Percentiles rank a stretch among this genome's conserved stretches.
Evolutionary conservation across 1,140 invertebrate species (phyloP).

Genomic region (Nephila pilipes): DNA sequence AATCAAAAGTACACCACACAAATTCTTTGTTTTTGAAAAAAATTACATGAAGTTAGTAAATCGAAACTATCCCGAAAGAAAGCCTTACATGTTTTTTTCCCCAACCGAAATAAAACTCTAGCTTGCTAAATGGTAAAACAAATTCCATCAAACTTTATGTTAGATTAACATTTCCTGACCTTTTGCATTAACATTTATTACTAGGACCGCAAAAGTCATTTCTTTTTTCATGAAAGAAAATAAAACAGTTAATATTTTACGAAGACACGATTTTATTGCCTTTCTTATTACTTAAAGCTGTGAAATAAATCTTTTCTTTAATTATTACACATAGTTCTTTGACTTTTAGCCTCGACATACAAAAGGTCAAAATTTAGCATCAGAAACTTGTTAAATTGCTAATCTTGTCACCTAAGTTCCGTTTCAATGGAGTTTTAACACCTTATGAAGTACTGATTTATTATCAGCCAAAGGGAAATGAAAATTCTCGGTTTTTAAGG

Average conservation of each 20-base stretch:
- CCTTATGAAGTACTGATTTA: conserved; percentile 23
- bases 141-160: too few species aligned
- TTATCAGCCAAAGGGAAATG: not conserved
- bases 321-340: not conserved
- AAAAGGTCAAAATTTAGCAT: conserved; percentile 24
- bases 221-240: not conserved
- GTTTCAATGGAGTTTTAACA: conserved; percentile 12
- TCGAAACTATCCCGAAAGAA: too few species aligned
- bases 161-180: not conserved
- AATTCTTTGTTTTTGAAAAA: too few species aligned
- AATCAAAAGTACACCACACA: too few species aligned
- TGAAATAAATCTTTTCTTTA: not conserved
- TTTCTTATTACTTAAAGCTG: not conserved
- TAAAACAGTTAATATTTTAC: not conserved
- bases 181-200: not conserved
- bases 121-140: too few species aligned
- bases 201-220: not conserved
- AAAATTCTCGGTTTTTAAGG: not conserved
- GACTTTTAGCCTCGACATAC: not conserved
- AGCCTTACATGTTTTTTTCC: too few species aligned
- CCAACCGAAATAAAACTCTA: too few species aligned
- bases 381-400: not conserved
- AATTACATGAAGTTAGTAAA: too few species aligned
- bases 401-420: conserved; percentile 22
- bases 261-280: not conserved